Evolutionary conservation across 2,113 vertebrate species (phyloP).

Genomic region (Gallinago jamesoni): DNA sequence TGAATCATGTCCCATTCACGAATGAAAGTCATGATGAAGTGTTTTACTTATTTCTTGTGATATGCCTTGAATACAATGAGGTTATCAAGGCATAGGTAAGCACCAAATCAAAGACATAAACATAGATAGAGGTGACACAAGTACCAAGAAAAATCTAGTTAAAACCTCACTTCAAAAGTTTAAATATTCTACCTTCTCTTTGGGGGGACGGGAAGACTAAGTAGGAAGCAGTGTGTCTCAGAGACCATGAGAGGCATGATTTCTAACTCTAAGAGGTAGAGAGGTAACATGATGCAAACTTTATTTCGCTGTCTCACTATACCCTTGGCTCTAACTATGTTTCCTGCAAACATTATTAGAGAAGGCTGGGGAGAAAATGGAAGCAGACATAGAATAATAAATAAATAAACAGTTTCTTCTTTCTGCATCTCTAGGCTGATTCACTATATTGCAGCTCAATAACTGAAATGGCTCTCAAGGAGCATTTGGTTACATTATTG

Average conservation of each 20-base stretch:
- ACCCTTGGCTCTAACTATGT: not conserved
- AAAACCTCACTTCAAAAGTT: not conserved
- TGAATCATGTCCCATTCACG: not conserved
- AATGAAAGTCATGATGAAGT: not conserved
- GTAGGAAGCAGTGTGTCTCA: not conserved
- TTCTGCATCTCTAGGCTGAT: not conserved
- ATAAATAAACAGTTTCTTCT: not conserved
- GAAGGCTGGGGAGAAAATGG: not conserved
- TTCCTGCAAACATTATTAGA: not conserved
- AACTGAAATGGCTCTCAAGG: not conserved
- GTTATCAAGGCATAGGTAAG: not conserved
- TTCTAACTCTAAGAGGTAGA: not conserved
- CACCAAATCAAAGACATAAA: not conserved
- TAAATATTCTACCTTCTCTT: not conserved
- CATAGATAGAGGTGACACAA: not conserved
- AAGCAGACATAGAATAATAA: not conserved
- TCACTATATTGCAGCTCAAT: not conserved
- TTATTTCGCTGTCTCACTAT: not conserved
- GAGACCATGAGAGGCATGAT: not conserved
- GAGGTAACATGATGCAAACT: not conserved
- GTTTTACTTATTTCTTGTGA: not conserved
- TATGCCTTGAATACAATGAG: not conserved
- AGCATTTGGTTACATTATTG: not conserved
- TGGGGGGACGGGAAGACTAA: not conserved
- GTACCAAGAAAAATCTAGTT: not conserved